phyloP scores from a whole-genome alignment of 2,113 vertebrate species.

The Actinemys pallida region DNA sequence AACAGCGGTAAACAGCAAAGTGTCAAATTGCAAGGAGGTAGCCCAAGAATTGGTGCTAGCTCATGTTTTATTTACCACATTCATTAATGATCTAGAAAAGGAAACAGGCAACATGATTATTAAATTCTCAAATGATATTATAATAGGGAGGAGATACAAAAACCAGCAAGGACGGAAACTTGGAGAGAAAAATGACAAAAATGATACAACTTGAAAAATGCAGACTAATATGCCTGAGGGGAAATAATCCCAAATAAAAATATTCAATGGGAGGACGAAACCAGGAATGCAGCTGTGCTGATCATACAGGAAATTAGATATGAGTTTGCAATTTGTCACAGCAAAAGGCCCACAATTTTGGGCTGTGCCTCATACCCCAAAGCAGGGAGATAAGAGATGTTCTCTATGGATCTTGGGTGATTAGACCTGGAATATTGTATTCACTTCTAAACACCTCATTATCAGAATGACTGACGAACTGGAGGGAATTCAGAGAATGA shows the following conservation, averaged over 20 bases:
- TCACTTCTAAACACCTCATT: slow-evolving; percentile 1
- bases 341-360: slow-evolving; percentile 22
- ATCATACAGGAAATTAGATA: slow-evolving; percentile 32
- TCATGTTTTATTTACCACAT: slow-evolving; percentile 63
- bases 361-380: slow-evolving; percentile 19
- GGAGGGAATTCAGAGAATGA: background rate
- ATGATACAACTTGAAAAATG: slow-evolving; percentile 7
- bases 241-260: slow-evolving; percentile 36
- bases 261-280: slow-evolving; percentile 15
- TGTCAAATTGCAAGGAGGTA: slow-evolving; percentile 61
- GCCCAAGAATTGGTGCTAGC: slow-evolving; percentile 63
- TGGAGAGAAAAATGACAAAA: slow-evolving; percentile 4
- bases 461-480: rapidly evolving
- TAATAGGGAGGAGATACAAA: slow-evolving; percentile 28
- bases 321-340: background rate
- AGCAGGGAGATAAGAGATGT: slow-evolving; percentile 38
- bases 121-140: slow-evolving; percentile 58
- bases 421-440: background rate
- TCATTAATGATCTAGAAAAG: slow-evolving; percentile 71
- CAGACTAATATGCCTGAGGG: background rate
- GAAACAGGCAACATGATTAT: slow-evolving; percentile 43
- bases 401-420: background rate
- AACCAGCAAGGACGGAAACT: background rate
- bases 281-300: slow-evolving; percentile 13
- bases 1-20: slow-evolving; percentile 65